phyloP scores from a whole-genome alignment of 2,113 vertebrate genomes.

The Malurus cyaneus region DNA sequence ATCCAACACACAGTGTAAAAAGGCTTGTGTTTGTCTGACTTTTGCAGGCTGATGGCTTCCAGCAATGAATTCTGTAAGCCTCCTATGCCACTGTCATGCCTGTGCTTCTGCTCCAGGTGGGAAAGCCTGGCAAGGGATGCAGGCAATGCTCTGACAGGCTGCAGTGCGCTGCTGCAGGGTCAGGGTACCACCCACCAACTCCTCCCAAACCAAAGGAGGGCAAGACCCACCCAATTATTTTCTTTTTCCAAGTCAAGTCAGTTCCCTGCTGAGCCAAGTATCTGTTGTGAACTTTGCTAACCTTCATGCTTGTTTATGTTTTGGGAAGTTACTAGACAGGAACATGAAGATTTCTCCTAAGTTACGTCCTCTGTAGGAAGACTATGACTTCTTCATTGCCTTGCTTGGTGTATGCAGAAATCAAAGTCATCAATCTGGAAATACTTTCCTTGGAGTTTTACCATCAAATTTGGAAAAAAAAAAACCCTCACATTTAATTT shows the following conservation, averaged over 20 bases:
- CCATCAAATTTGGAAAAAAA: background rate
- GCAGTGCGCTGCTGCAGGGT: background rate
- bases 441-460: background rate
- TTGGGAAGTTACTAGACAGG: background rate
- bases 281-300: background rate
- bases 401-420: background rate
- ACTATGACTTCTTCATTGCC: background rate
- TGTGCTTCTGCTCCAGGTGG: background rate
- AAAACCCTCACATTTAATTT: background rate
- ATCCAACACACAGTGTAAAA: background rate
- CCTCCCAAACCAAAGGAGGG: background rate
- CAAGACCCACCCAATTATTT: background rate
- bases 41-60: background rate
- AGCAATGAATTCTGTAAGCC: background rate
- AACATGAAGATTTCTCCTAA: background rate
- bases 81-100: background rate
- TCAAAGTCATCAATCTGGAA: background rate
- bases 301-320: background rate
- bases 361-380: background rate
- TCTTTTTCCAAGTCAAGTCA: background rate
- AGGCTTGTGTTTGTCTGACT: background rate
- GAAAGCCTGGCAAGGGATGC: background rate
- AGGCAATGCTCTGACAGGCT: background rate
- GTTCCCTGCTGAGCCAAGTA: background rate
- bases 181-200: background rate